Conservation (phyloP, 2,113 vertebrate species). For the Gymnobelideus leadbeateri region DNA sequence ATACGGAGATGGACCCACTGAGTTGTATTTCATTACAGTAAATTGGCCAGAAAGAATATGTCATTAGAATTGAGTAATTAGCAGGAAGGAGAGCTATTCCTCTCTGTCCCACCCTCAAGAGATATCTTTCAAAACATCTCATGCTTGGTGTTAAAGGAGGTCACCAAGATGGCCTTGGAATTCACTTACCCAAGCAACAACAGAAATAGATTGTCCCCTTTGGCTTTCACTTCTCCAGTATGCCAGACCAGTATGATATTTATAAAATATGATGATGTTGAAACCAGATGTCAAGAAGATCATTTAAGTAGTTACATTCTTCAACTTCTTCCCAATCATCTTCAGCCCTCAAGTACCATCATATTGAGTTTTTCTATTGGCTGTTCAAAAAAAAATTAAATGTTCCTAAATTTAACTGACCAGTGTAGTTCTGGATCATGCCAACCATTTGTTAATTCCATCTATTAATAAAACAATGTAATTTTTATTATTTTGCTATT, state of each 20-base stretch:
- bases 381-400: not conserved
- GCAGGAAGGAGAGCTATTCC: not conserved
- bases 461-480: not conserved
- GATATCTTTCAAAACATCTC: not conserved
- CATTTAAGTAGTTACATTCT: not conserved
- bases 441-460: not conserved
- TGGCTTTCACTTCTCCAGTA: not conserved
- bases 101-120: not conserved
- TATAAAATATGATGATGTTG: constrained; percentile 4
- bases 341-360: not conserved
- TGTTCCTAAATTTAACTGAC: not conserved
- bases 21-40: not conserved
- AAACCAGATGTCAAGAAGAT: not conserved
- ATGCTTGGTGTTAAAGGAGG: not conserved
- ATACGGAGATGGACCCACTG: not conserved
- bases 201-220: not conserved
- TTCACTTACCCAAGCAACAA: not conserved
- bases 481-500: not conserved
- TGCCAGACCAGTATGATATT: constrained; percentile 6
- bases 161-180: not conserved
- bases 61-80: not conserved
- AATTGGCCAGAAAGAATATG: not conserved
- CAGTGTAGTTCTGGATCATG: not conserved
- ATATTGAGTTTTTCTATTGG: not conserved
- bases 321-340: not conserved